Base-by-base conservation (phyloP, 2,888 invertebrate species). In the Harmothoe impar region DNA sequence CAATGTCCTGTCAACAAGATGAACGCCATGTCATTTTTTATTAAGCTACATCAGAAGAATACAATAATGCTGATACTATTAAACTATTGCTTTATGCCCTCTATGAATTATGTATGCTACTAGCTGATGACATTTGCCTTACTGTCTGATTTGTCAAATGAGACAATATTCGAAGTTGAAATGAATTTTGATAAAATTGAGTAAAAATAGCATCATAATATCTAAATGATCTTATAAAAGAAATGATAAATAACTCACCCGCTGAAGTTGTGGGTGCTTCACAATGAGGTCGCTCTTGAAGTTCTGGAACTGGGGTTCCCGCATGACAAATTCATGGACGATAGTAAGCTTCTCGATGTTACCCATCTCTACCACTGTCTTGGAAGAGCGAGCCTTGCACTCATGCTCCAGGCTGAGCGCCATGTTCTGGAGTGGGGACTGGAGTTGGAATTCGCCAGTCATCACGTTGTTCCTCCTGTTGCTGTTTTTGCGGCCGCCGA, bases 301-400 rank as follows among this genome's bases (percentile, higher is more conserved):
- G 54, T 54, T 54, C 15, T 54, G 52, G 86, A 86, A 86, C 29
- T 54, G 12, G 0, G 86, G 86, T 54, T 86, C 54, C 25, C 33
- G 17, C 86, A 86, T 86, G 54, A 31, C 1, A 15, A 56, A 29
- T 5, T 86, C 56, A 20, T 86, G 86, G 86, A 54, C 52, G 86
- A 86, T 86, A 23, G 86, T 86, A 12, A 86, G 31, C 29, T 86
- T 86, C 86, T 86, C 54, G 17, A 86, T 31, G 56, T 86, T 86
- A 29, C 86, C 86, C 17, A 86, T 29, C 86, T 86, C 86, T 23
- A 86, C 5, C n/a, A 86, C 86, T 23, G 86, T 86, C 86, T 86
- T 52, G 17, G 52, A 51, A 0, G 86, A 86, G 5, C 54, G 52
- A 1, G 54, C n/a, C 86, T 52, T 86, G 20, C 31, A 12, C 31